Percentiles rank a stretch among this genome's conserved stretches.
These are phyloP conservation scores for Drosophila borborema DNA, from an alignment of 2,888 invertebrate genomes.

Conservation along the genomic window DNA sequence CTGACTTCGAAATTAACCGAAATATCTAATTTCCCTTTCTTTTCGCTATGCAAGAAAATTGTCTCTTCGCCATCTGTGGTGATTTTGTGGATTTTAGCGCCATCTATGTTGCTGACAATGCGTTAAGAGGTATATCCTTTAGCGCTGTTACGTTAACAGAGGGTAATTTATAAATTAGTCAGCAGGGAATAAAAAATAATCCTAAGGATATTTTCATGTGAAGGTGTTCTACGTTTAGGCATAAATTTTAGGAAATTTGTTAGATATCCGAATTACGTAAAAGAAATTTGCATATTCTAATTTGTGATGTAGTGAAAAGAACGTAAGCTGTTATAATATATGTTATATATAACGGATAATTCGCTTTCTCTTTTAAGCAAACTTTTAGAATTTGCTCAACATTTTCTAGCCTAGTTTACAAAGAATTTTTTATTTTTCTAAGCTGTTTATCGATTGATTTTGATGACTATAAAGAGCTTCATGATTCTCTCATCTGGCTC, in stretches of 20 bases:
- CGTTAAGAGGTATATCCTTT: accelerated
- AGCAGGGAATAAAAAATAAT: background rate
- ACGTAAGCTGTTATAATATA: background rate
- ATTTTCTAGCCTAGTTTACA: background rate
- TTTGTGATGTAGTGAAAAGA: background rate
- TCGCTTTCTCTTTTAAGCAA: accelerated
- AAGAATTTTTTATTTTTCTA: background rate
- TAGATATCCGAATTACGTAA: background rate
- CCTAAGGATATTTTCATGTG: background rate
- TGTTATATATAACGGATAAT: background rate
- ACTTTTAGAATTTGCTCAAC: background rate
- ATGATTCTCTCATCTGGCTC: constrained; percentile 39
- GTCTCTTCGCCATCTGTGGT: background rate
- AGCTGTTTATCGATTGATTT: background rate
- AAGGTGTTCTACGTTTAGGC: background rate
- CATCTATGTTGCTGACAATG: constrained; percentile 19
- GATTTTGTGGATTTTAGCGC: background rate
- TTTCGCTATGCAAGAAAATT: accelerated
- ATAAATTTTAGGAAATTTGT: background rate
- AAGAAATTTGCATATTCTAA: too few relatives aligned
- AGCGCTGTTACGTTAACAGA: constrained; percentile 1
- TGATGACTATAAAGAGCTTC: constrained; percentile 26
- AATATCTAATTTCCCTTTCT: background rate
- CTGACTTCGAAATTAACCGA: too few relatives aligned
- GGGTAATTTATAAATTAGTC: background rate